Base-by-base conservation (phyloP, 2,888 invertebrate genomes). In the Cerceris rybyensis region DNA sequence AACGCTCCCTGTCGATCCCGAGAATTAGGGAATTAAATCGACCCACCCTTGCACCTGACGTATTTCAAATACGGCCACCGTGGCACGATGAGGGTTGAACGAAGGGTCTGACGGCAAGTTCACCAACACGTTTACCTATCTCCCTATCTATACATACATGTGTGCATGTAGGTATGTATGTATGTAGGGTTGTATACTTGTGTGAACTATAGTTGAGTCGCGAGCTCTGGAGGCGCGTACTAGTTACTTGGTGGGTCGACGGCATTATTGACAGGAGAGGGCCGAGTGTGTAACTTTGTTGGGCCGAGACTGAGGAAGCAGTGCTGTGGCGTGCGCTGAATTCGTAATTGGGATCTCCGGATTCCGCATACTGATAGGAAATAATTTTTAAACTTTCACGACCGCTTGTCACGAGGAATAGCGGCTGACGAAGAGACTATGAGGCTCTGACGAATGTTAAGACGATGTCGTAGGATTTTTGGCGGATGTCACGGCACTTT, bases 251-350 rank as follows among this genome's bases (percentile, higher is more conserved):
- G 50, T 41, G 64, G 82, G 68, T 78, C 81, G 85, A 73, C 80
- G 66, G 82, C 84, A 86, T 89, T 89, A 89, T 89, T 89, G 88
- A 88, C 88, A 87, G 86, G 86, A 79, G 84, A 71, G 74, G 81
- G 80, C 78, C 84, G 83, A 84, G 83, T 85, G 81, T 85, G 83
- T 83, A 86, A 86, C 86, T 85, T 85, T 84, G 80, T 86, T 80
- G 84, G 83, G 78, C 70, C 60, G 76, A 84, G 84, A 82, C 80
- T 75, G 81, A 80, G 80, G 75, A 80, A 73, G 69, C 78, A 59
- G 61, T 66, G 55, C 49, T 55, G 28, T 28, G 64, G 8, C 86
- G 85, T 83, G 87, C 73, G 61, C 81, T 85, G 89, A 88, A 89
- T 89, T 84, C 82, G 83, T 81, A 87, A 87, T 86, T 75, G 76